A percentile compares a stretch with the other conserved stretches of the same genome.
Conservation (phyloP, 2,113 vertebrate species). For the Crotalus tigris region DNA sequence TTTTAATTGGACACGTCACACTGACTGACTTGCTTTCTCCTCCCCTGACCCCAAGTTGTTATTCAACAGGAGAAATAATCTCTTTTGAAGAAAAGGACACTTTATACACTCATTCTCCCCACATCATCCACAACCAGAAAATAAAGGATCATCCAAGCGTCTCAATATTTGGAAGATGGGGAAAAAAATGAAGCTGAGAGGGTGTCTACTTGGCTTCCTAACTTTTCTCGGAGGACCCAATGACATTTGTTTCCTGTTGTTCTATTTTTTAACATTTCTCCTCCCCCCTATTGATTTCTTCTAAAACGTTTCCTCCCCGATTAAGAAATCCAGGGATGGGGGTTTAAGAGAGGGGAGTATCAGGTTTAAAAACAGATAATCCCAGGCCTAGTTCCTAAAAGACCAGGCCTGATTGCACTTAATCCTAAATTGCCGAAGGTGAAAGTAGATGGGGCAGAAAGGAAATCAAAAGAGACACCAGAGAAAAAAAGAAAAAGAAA, state of each 20-base stretch:
- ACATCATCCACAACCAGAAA: background rate
- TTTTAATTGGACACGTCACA: constrained; percentile 60
- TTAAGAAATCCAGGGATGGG: background rate
- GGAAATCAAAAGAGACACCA: background rate
- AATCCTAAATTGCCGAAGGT: background rate
- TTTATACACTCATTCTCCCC: constrained; percentile 48
- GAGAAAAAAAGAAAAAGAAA: background rate
- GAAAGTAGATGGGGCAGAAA: background rate
- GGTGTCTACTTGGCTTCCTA: constrained; percentile 73
- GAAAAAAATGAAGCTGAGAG: background rate
- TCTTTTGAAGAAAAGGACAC: background rate
- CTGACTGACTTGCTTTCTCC: constrained; percentile 52
- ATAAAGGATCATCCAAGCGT: background rate
- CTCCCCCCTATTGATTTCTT: background rate
- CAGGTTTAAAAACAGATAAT: background rate
- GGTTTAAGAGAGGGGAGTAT: background rate
- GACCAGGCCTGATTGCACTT: background rate
- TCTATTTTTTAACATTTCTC: constrained; percentile 10
- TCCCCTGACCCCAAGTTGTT: constrained; percentile 44
- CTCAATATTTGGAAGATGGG: background rate
- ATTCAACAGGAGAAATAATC: constrained; percentile 41
- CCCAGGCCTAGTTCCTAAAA: constrained; percentile 12
- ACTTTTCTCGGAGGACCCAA: constrained; percentile 9
- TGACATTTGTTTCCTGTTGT: constrained; percentile 44
- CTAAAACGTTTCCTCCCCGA: constrained; percentile 4